Evolutionary conservation across 2,113 vertebrate species (phyloP).

Genomic region (Callionymus lyra): DNA sequence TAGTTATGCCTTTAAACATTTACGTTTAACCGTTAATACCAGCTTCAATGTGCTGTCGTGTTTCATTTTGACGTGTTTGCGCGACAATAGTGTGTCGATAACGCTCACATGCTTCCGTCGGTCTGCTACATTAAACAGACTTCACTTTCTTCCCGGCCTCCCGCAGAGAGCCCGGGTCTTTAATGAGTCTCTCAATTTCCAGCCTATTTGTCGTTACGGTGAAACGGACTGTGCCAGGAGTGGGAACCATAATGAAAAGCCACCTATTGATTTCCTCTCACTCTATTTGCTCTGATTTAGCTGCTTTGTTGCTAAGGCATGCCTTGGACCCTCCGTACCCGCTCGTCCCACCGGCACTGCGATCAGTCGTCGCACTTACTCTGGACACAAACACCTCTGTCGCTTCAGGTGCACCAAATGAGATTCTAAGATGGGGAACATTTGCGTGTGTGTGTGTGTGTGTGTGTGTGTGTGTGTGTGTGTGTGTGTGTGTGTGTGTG

Average conservation of each 20-base stretch:
- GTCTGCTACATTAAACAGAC: no score
- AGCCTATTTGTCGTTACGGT: constrained; percentile 24
- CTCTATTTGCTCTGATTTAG: constrained; percentile 33
- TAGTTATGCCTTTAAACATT: no score
- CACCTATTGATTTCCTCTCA: constrained; percentile 50
- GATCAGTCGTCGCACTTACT: constrained; percentile 11
- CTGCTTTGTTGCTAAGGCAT: constrained; percentile 4
- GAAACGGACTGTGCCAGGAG: constrained; percentile 27
- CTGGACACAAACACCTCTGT: constrained; percentile 1
- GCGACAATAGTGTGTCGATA: no score
- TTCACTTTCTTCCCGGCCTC: no score
- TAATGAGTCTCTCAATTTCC: constrained; percentile 51
- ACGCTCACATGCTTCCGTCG: no score
- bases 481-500: constrained; percentile 8
- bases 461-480: constrained; percentile 8
- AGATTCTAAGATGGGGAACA: constrained; percentile 3
- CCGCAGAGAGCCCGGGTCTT: constrained; percentile 15
- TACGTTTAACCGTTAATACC: no score
- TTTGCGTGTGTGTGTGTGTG: constrained; percentile 2
- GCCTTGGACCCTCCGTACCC: constrained; percentile 5
- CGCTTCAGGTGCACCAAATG: constrained; percentile 6
- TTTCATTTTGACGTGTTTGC: no score
- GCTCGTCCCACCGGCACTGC: constrained; percentile 4
- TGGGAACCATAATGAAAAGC: constrained; percentile 51
- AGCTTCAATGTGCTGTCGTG: no score